A percentile compares a stretch with the other conserved stretches of the same genome.
Conservation (phyloP, 1,140 invertebrate species). For the Cecropterus lyciades region DNA sequence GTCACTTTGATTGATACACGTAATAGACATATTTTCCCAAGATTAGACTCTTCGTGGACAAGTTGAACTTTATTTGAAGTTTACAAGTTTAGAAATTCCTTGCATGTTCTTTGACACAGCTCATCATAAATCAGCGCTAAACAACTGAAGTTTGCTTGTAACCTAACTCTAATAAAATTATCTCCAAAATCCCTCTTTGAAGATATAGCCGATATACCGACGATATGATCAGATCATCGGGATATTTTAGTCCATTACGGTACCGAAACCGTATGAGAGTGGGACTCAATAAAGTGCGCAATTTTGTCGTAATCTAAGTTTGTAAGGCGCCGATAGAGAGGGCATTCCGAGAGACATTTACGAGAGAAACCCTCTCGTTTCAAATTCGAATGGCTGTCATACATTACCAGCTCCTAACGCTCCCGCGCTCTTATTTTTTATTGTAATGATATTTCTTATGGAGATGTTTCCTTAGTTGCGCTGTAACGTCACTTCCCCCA, state of each 20-base stretch:
- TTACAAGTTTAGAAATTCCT: neutral
- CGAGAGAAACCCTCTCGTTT: constrained; percentile 21
- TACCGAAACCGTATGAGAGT: constrained; percentile 28
- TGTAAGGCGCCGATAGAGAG: constrained; percentile 22
- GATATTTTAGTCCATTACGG: constrained; percentile 27
- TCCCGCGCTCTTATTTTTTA: constrained; percentile 24
- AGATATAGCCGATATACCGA: constrained; percentile 19
- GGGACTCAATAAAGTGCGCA: constrained; percentile 22
- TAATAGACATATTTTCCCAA: no score
- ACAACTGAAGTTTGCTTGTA: constrained; percentile 9
- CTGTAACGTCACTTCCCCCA: constrained; percentile 9
- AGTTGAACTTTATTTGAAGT: neutral
- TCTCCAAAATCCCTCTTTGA: constrained; percentile 8
- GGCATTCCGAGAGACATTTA: constrained; percentile 24
- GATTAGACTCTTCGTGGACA: neutral
- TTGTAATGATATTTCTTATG: constrained; percentile 24
- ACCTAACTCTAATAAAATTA: neutral
- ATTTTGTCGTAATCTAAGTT: constrained; percentile 31
- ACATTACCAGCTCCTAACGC: constrained; percentile 19
- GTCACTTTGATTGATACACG: no score
- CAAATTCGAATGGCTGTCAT: constrained; percentile 23
- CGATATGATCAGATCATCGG: constrained; percentile 24
- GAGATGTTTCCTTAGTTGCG: constrained; percentile 21
- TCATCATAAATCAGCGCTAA: constrained; percentile 5
- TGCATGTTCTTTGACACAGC: neutral